Evolutionary conservation across 1,140 invertebrate genomes (phyloP).

Genomic region (roundworm (Caenorhabditis elegans)): WBcel235 BX284606.5:9910001-9910500

Average conservation of each 20-base stretch:
- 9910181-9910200: background rate
- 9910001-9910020: background rate
- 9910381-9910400: background rate
- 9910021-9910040: background rate
- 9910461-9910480: background rate
- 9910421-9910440: constrained; percentile 22
- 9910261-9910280: too few species aligned
- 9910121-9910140: background rate
- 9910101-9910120: background rate
- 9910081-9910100: background rate
- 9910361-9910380: background rate
- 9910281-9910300: background rate
- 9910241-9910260: too few species aligned
- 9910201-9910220: too few species aligned
- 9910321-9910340: background rate
- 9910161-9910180: background rate
- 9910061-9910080: background rate
- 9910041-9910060: background rate
- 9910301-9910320: background rate
- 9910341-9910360: constrained; percentile 6
- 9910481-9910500: constrained; percentile 2
- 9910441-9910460: constrained; percentile 6
- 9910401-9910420: background rate
- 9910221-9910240: too few species aligned
- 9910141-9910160: background rate